Evolutionary conservation across 2,888 invertebrate genomes (phyloP).

Genomic region (Agrenia bidenticulata): DNA sequence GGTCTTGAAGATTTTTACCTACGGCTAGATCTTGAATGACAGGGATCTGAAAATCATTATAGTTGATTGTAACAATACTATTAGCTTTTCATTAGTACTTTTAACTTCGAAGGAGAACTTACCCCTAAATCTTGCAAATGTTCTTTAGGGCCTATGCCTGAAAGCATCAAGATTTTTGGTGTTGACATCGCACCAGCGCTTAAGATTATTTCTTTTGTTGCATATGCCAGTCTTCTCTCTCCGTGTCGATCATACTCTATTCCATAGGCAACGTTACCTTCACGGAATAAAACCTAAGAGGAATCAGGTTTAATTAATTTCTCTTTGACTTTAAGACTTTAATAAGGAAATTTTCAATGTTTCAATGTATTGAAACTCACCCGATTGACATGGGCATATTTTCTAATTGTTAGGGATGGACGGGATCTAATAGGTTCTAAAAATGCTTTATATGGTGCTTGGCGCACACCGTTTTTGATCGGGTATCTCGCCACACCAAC

Average conservation of each 20-base stretch:
- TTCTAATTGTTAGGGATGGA: slow-evolving; percentile 13
- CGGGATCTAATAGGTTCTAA: slow-evolving; percentile 23
- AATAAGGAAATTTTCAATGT: too few relatives aligned
- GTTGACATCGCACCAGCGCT: slow-evolving; percentile 33
- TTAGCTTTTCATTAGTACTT: not conserved
- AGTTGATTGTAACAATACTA: too few relatives aligned
- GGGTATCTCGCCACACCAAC: slow-evolving; percentile 8
- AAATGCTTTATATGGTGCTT: slow-evolving; percentile 31
- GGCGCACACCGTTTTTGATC: slow-evolving; percentile 8
- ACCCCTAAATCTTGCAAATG: slow-evolving; percentile 34
- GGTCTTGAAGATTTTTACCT: slow-evolving; percentile 37
- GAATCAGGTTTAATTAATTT: not conserved
- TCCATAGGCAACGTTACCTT: slow-evolving; percentile 34
- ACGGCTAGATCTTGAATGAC: slow-evolving; percentile 38
- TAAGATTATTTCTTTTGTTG: slow-evolving; percentile 38
- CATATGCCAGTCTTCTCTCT: slow-evolving; percentile 23
- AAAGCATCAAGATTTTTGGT: slow-evolving; percentile 32
- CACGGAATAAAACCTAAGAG: slow-evolving; percentile 27
- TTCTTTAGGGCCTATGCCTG: slow-evolving; percentile 27
- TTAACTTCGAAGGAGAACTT: not conserved
- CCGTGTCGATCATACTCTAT: slow-evolving; percentile 46
- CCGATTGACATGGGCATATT: slow-evolving; percentile 18
- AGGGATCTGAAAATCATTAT: slow-evolving; percentile 35
- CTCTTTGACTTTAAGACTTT: not conserved
- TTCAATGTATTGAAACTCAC: too few relatives aligned